phyloP scores from a whole-genome alignment of 2,888 invertebrate species.

The Leucophora obtusa region DNA sequence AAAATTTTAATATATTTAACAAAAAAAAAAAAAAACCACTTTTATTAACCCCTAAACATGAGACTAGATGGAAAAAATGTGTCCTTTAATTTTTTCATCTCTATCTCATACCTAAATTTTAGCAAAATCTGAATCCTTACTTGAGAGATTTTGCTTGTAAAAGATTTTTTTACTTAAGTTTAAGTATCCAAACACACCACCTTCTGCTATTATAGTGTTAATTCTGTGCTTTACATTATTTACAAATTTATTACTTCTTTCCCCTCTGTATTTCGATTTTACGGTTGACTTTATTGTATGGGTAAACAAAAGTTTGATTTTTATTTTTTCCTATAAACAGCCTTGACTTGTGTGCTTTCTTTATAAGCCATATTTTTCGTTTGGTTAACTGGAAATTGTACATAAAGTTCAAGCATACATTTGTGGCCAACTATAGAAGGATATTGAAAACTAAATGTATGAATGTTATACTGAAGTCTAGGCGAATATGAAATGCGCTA shows the following conservation, averaged over 20 bases:
- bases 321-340: conserved; percentile 1
- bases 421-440: not conserved
- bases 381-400: conserved; percentile 2
- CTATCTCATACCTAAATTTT: too few species aligned
- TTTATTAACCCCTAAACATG: too few species aligned
- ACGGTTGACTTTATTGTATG: conserved; percentile 2
- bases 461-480: not conserved
- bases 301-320: conserved; percentile 1
- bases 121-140: too few species aligned
- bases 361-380: not conserved
- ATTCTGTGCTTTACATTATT: not conserved
- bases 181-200: not conserved
- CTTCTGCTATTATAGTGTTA: not conserved
- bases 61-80: too few species aligned
- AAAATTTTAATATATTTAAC: too few species aligned
- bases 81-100: too few species aligned
- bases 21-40: too few species aligned
- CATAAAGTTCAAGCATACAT: not conserved
- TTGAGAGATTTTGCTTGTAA: too few species aligned
- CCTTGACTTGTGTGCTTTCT: conserved; percentile 15
- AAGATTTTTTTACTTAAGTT: too few species aligned
- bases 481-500: not conserved
- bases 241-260: not conserved
- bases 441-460: not conserved
- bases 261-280: not conserved